Evolutionary conservation across 2,113 vertebrate species (phyloP).

Genomic region (Gallinago jamesoni): DNA sequence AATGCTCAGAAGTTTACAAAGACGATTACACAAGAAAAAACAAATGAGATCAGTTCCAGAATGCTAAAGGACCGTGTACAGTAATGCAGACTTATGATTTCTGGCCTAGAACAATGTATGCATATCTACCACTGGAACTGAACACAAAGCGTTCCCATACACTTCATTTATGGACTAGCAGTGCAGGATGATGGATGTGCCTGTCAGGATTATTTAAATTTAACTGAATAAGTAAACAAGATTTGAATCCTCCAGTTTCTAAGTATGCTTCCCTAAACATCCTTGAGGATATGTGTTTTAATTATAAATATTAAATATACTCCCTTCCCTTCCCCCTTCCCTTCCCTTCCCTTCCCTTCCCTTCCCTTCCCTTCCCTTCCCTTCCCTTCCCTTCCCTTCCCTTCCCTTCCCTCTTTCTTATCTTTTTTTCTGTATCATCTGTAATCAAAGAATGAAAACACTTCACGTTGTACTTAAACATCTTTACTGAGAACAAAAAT

Average conservation of each 20-base stretch:
- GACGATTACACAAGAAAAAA: neutral
- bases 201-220: neutral
- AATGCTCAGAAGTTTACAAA: neutral
- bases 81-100: neutral
- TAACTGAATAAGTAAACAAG: neutral
- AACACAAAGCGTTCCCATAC: neutral
- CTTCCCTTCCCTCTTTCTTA: neutral
- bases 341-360: neutral
- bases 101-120: neutral
- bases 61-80: neutral
- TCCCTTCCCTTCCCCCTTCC: too few species aligned
- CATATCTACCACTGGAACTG: neutral
- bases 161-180: neutral
- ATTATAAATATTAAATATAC: neutral
- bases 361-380: too few species aligned
- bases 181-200: neutral
- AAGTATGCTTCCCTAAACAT: fast-evolving
- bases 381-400: neutral
- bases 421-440: neutral
- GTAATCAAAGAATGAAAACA: neutral
- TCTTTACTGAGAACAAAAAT: neutral
- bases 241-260: neutral
- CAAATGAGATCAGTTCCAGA: neutral
- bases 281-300: neutral
- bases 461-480: neutral